Evolutionary conservation across 2,797 vertebrate genomes (phyloP).

Genomic region (Telmatherina bonti): DNA sequence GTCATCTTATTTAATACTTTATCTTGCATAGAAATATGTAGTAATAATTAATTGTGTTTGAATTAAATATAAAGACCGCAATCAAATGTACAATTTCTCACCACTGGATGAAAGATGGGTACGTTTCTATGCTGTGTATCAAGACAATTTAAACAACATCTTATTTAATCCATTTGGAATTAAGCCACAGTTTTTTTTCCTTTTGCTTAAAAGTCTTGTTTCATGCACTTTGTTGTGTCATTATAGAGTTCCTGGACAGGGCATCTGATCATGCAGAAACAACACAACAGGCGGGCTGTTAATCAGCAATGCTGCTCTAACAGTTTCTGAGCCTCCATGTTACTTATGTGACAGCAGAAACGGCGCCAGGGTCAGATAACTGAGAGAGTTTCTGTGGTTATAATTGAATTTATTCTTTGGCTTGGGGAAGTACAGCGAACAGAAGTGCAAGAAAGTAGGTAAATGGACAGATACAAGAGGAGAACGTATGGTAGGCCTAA

Average conservation of each 20-base stretch:
- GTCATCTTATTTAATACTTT: no score
- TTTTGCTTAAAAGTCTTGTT: constrained; percentile 3
- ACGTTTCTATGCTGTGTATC: no score
- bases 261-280: constrained; percentile 51
- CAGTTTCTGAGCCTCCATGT: constrained; percentile 39
- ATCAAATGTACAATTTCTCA: not conserved
- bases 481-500: constrained; percentile 10
- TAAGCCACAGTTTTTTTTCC: not conserved
- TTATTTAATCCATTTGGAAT: not conserved
- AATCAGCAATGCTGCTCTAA: constrained; percentile 38
- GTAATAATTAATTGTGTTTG: no score
- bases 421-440: constrained; percentile 22
- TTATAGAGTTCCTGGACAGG: constrained; percentile 14
- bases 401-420: constrained; percentile 60
- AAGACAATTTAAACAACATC: no score
- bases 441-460: constrained; percentile 17
- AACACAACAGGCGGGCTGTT: constrained; percentile 50
- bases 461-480: constrained; percentile 15
- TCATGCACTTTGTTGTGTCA: constrained; percentile 5
- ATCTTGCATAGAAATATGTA: not conserved
- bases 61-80: no score
- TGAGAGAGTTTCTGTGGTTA: constrained; percentile 34
- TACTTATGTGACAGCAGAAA: constrained; percentile 49
- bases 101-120: not conserved
- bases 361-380: constrained; percentile 41